A percentile compares a stretch with the other conserved stretches of the same genome.
Evolutionary conservation across 35 echinoderm and acorn worm genomes (phyloP).

Genomic region (Amphiura filiformis): DNA sequence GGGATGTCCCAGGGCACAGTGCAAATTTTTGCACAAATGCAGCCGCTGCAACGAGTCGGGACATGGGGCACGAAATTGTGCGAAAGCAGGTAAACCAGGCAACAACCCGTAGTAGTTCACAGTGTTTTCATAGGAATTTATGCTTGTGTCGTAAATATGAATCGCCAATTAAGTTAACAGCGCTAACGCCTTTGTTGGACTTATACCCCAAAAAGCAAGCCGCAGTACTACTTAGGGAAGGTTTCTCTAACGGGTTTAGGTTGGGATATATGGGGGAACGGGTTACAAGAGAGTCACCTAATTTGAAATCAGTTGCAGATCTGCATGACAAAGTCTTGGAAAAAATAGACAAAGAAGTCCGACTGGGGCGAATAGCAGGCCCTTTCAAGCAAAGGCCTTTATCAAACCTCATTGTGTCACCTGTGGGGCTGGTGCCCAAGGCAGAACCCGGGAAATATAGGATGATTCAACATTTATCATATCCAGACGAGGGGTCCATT

Average conservation of each 20-base stretch:
- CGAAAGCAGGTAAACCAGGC: background rate
- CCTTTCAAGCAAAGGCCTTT: background rate
- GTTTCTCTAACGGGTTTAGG: too few relatives aligned
- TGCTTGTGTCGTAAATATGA: background rate
- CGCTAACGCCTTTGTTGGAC: background rate
- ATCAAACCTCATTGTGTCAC: too few relatives aligned
- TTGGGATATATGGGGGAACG: background rate
- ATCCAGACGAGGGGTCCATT: slow-evolving; percentile 2
- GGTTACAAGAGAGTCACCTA: background rate
- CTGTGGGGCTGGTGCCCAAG: slow-evolving; percentile 35
- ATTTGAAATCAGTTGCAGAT: background rate
- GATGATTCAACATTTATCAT: slow-evolving; percentile 37
- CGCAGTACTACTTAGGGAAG: background rate
- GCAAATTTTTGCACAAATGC: background rate
- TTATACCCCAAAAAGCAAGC: background rate
- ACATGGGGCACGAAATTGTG: background rate
- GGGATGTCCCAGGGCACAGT: background rate
- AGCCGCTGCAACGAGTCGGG: background rate
- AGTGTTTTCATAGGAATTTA: background rate
- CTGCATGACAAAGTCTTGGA: background rate
- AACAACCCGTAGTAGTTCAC: background rate
- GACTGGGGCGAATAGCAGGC: background rate
- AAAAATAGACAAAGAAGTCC: slow-evolving; percentile 8
- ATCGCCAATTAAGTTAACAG: background rate
- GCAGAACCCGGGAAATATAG: background rate